These are phyloP conservation scores for Pithys albifrons DNA, from an alignment of 2,113 vertebrate genomes.

Conservation along the genomic window DNA sequence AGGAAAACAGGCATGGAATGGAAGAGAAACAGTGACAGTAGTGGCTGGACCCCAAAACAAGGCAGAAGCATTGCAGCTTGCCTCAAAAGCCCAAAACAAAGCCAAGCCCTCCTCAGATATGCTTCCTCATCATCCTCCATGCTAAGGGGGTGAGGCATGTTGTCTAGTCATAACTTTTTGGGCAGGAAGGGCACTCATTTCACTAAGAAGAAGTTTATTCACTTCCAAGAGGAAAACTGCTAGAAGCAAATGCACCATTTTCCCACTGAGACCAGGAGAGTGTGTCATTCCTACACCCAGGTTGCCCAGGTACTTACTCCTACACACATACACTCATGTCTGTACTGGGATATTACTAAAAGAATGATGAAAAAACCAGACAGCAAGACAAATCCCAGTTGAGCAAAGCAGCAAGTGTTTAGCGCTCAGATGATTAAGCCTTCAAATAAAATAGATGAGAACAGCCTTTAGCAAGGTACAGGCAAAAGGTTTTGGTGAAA, in stretches of 20 bases:
- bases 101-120: not conserved
- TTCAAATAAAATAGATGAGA: not conserved
- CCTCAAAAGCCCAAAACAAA: not conserved
- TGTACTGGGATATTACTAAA: not conserved
- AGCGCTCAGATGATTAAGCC: not conserved
- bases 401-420: not conserved
- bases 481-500: not conserved
- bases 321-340: not conserved
- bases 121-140: not conserved
- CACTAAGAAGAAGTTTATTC: not conserved
- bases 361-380: not conserved
- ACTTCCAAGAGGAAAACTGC: not conserved
- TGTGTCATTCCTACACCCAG: not conserved
- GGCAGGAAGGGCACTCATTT: not conserved
- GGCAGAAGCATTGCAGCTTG: not conserved
- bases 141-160: fast-evolving
- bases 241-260: not conserved
- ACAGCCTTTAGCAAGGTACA: not conserved
- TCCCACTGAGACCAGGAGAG: fast-evolving
- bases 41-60: not conserved
- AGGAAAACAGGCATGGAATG: not conserved
- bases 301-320: not conserved
- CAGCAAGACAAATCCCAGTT: not conserved
- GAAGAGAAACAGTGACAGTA: not conserved
- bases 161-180: not conserved